Conservation (phyloP, 2,888 invertebrate species). For the Leptopilina myrica region DNA sequence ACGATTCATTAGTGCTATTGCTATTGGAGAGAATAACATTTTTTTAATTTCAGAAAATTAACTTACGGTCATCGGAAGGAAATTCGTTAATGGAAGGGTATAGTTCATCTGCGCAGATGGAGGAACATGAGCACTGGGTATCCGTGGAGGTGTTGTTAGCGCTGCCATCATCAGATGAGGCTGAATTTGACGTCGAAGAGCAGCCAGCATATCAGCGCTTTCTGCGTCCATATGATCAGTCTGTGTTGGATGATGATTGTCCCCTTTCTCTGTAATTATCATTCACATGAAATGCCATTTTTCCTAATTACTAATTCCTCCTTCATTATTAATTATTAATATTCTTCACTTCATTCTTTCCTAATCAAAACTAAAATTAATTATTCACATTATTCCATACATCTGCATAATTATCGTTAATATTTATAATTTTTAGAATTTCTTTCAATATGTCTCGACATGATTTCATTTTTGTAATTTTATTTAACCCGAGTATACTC, state of each 20-base stretch:
- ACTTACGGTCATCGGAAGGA: slow-evolving; percentile 74
- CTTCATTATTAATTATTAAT: background rate
- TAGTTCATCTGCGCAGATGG: slow-evolving; percentile 70
- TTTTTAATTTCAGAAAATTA: too few species aligned
- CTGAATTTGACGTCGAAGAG: slow-evolving; percentile 84
- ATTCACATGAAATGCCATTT: background rate
- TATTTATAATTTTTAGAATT: too few species aligned
- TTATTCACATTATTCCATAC: background rate
- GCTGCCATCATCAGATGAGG: slow-evolving; percentile 84
- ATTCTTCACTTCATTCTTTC: background rate
- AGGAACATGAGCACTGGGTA: slow-evolving; percentile 69
- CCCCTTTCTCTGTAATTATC: slow-evolving; percentile 66
- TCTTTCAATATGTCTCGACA: too few species aligned
- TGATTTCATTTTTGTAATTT: too few species aligned
- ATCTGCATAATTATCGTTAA: too few species aligned
- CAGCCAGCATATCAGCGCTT: slow-evolving; percentile 84
- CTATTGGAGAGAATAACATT: too few species aligned
- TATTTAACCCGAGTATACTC: too few species aligned
- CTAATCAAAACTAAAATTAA: slow-evolving; percentile 2
- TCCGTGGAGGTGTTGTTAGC: slow-evolving; percentile 78
- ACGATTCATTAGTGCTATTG: background rate
- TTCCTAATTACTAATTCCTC: background rate
- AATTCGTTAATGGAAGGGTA: slow-evolving; percentile 68
- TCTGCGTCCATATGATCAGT: slow-evolving; percentile 75
- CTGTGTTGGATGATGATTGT: slow-evolving; percentile 57